These are phyloP conservation scores for Cataglyphis altisquamis DNA, from an alignment of 2,888 invertebrate species.

Conservation along the genomic window DNA sequence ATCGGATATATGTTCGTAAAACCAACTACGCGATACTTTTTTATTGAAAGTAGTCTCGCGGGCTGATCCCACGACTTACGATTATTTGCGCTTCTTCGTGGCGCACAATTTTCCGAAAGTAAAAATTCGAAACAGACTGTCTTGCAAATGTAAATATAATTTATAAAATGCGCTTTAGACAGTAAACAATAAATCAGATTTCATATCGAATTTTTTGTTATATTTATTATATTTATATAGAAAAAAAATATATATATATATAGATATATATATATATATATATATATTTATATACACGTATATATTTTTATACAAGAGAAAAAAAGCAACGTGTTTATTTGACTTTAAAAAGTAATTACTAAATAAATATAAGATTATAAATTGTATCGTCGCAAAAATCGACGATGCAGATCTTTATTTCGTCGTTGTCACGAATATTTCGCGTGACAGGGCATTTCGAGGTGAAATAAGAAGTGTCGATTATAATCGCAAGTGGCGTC, in stretches of 20 bases:
- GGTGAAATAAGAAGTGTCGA: slow-evolving; percentile 62
- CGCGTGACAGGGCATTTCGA: slow-evolving; percentile 36
- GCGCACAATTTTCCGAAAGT: slow-evolving; percentile 19
- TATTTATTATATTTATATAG: no score
- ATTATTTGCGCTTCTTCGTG: neutral
- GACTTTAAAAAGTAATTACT: neutral
- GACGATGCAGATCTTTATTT: slow-evolving; percentile 57
- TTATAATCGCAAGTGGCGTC: slow-evolving; percentile 56
- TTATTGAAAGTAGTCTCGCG: neutral
- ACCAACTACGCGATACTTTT: neutral
- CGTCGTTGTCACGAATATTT: slow-evolving; percentile 42
- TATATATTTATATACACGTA: neutral
- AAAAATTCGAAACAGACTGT: neutral
- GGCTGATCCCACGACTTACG: neutral
- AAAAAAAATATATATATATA: no score
- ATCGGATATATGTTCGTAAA: slow-evolving; percentile 2
- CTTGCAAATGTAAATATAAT: neutral
- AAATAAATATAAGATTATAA: neutral
- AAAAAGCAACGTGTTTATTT: neutral
- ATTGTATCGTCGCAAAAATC: neutral
- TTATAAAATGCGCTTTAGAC: neutral
- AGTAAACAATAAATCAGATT: neutral
- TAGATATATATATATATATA: no score
- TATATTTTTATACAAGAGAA: neutral
- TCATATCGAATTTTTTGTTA: neutral